A percentile compares a stretch with the other conserved stretches of the same genome.
Conservation (phyloP, 1,140 invertebrate genomes). For the Ephestia elutella region DNA sequence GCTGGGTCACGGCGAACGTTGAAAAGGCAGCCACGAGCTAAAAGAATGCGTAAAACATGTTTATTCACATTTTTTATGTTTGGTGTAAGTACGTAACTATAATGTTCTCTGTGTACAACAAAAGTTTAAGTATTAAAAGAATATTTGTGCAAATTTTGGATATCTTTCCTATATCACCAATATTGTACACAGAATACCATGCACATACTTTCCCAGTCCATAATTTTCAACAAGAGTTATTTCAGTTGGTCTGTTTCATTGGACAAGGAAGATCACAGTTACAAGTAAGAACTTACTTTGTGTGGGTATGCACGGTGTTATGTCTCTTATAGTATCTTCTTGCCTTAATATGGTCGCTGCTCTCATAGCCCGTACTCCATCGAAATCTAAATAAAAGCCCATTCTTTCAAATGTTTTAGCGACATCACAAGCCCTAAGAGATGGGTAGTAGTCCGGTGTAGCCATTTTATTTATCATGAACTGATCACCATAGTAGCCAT, state of each 20-base stretch:
- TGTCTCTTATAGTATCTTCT: slow-evolving; percentile 37
- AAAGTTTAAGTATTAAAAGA: no score
- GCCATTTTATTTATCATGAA: slow-evolving; percentile 38
- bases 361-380: slow-evolving; percentile 37
- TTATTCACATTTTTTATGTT: neutral
- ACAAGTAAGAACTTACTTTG: slow-evolving; percentile 44
- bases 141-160: no score
- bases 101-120: no score
- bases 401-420: slow-evolving; percentile 41
- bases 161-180: no score
- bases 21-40: slow-evolving; percentile 52
- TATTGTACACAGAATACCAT: no score
- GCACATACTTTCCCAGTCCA: no score
- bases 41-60: slow-evolving; percentile 17
- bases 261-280: no score
- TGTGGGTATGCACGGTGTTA: slow-evolving; percentile 43
- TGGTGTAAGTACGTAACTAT: no score
- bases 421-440: slow-evolving; percentile 36
- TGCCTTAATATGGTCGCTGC: slow-evolving; percentile 33
- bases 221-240: no score
- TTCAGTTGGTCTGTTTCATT: no score
- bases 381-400: slow-evolving; percentile 39
- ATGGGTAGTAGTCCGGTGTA: slow-evolving; percentile 46
- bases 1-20: slow-evolving; percentile 53
- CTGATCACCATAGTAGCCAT: slow-evolving; percentile 54